phyloP scores from a whole-genome alignment of 2,797 vertebrate genomes.

The Chelidonichthys spinosus region DNA sequence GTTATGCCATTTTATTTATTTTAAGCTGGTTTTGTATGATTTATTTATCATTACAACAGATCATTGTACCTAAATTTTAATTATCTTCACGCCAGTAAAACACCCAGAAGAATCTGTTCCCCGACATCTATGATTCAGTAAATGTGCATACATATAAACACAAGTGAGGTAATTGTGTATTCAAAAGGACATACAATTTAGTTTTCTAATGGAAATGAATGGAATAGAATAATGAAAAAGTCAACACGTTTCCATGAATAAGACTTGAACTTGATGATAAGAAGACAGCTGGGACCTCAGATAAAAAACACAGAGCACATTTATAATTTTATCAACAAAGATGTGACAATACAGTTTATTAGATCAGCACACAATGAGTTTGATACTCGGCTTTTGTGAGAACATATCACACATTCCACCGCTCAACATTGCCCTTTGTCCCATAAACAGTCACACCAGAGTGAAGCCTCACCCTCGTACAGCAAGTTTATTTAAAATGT shows the following conservation, averaged over 20 bases:
- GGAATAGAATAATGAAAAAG: background rate
- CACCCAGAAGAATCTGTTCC: too few species aligned
- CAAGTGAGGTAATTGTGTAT: background rate
- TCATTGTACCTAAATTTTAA: too few species aligned
- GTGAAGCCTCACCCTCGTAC: conserved; percentile 21
- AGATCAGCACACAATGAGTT: conserved; percentile 21
- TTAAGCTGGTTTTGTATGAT: too few species aligned
- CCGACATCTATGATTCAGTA: background rate
- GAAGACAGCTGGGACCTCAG: background rate
- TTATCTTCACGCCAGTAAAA: too few species aligned
- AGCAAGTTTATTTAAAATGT: conserved; percentile 13
- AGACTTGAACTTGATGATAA: background rate
- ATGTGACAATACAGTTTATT: conserved; percentile 60
- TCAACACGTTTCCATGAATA: background rate
- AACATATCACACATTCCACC: conserved; percentile 42
- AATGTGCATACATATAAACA: background rate
- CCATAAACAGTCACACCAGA: conserved; percentile 19
- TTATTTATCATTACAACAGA: too few species aligned
- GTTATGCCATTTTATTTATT: too few species aligned
- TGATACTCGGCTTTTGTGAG: conserved; percentile 21
- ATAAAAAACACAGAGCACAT: conserved; percentile 23
- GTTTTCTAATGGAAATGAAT: too few species aligned
- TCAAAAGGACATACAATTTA: background rate
- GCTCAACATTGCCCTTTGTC: conserved; percentile 27
- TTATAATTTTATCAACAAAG: conserved; percentile 46